Evolutionary conservation across 2,888 invertebrate genomes (phyloP), one percentile per base, ranked within the genome.

Genomic region (Drosophila dives): DNA sequence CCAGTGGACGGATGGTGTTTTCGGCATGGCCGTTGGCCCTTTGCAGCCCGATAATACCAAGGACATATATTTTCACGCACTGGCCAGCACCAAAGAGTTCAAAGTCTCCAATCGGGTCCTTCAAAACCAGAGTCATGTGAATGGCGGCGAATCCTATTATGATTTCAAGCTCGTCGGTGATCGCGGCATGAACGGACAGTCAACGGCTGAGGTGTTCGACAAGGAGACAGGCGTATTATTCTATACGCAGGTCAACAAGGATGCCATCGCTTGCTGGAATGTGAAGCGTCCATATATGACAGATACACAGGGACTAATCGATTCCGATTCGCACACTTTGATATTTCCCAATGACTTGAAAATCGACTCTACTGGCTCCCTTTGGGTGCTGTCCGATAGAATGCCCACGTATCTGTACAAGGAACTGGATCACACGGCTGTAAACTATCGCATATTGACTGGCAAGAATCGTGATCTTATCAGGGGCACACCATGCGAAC

Each of bases 1-100:
- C 94, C 97, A 97, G 91, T 97, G 97, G 97, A 96, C 96, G 0
- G 97, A 97, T 91, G 97, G 97, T 2, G 94, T 97, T 0, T 97
- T 97, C 83, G 96, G 95, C 20, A 90, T 97, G 75, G 96, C 97
- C 2, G 93, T 97, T 23, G 95, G 95, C 0, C 94, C 94, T 38
- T 93, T 94, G 69, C 94, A 94, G 72, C 93, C 93, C 8, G 94
- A 95, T 81, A 94, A 95, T 34, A 86, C 94, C 77, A 95, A 96
- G 75, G 96, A 95, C 29, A 94, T 97, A 81, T 97, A 96, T 92
- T 97, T 97, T 95, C 97, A 97, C 92, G 95, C 97, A 0, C 94
- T 97, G 92, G 95, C 97, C 38, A 96, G 96, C 83, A 96, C 96
- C 56, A 95, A 96, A 78, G 97, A 97, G 92, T 97, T 97, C 92